These are phyloP conservation scores for Oriolus oriolus DNA, from an alignment of 2,113 vertebrate species.

Conservation along the genomic window DNA sequence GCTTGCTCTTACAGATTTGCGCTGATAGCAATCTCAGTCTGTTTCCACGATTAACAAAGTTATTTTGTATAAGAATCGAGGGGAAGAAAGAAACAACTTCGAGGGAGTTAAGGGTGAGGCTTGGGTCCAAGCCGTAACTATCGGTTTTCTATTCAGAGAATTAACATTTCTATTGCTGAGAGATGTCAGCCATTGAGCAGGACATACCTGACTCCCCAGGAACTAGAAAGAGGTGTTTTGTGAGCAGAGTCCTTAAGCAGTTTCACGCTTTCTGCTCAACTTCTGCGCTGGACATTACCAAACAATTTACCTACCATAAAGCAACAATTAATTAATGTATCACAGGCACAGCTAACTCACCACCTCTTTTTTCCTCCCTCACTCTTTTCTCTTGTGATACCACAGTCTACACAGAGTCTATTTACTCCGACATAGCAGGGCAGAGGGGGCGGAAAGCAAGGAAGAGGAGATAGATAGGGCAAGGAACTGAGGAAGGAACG, in stretches of 20 bases:
- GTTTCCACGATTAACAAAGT: constrained; percentile 15
- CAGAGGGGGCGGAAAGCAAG: not conserved
- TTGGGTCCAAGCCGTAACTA: not conserved
- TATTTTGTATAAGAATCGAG: constrained; percentile 28
- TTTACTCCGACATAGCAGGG: no score
- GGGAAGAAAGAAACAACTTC: not conserved
- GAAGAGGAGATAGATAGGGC: not conserved
- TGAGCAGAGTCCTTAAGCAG: not conserved
- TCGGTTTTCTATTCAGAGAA: not conserved
- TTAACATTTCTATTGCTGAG: not conserved
- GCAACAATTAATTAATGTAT: not conserved
- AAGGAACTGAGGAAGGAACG: not conserved
- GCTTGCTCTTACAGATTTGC: not conserved
- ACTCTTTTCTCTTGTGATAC: not conserved
- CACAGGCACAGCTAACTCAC: not conserved
- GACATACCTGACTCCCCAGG: not conserved
- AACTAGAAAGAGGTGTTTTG: not conserved
- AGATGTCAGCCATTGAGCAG: not conserved
- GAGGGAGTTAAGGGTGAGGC: not conserved
- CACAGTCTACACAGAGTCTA: not conserved
- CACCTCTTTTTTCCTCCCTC: not conserved
- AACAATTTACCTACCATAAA: not conserved
- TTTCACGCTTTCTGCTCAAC: not conserved
- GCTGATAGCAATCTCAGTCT: not conserved
- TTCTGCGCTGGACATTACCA: not conserved